phyloP scores from a whole-genome alignment of 1,140 invertebrate species.

The Drosophila yakuba region DNA sequence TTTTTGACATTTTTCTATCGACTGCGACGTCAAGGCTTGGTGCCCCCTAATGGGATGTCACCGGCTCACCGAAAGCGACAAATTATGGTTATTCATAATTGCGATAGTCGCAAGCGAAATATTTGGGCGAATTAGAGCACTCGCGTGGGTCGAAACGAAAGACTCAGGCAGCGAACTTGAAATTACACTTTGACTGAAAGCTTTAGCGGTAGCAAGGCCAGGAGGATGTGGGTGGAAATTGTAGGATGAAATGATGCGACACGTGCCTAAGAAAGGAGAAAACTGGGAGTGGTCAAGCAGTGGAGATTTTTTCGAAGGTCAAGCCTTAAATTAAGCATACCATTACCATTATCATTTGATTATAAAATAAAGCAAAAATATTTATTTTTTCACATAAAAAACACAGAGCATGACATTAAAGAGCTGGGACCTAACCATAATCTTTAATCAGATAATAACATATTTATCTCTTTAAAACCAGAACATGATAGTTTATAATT shows the following conservation, averaged over 20 bases:
- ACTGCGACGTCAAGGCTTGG: slow-evolving; percentile 64
- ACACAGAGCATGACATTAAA: too few species aligned
- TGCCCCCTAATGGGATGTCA: slow-evolving; percentile 42
- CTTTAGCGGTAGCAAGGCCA: slow-evolving; percentile 8
- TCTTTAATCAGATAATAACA: background rate
- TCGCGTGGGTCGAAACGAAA: slow-evolving; percentile 68
- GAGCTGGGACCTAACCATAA: too few species aligned
- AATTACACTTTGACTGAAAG: slow-evolving; percentile 2
- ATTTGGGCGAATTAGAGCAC: slow-evolving; percentile 51
- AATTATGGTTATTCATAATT: slow-evolving; percentile 16
- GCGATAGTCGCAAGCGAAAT: slow-evolving; percentile 31
- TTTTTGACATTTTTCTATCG: slow-evolving; percentile 47
- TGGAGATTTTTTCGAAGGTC: background rate
- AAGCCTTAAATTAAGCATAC: background rate
- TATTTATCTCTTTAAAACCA: background rate
- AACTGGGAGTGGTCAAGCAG: background rate
- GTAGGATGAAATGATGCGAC: background rate
- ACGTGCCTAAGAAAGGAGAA: background rate
- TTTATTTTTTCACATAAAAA: too few species aligned
- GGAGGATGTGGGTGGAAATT: slow-evolving; percentile 19
- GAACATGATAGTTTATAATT: background rate
- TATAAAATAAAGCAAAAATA: background rate
- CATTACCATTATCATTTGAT: too few species aligned
- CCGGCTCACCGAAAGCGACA: slow-evolving; percentile 10
- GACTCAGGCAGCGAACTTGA: slow-evolving; percentile 78